A percentile compares a stretch with the other conserved stretches of the same genome.
phyloP scores from a whole-genome alignment of 2,113 vertebrate species.

The Mohoua ochrocephala region DNA sequence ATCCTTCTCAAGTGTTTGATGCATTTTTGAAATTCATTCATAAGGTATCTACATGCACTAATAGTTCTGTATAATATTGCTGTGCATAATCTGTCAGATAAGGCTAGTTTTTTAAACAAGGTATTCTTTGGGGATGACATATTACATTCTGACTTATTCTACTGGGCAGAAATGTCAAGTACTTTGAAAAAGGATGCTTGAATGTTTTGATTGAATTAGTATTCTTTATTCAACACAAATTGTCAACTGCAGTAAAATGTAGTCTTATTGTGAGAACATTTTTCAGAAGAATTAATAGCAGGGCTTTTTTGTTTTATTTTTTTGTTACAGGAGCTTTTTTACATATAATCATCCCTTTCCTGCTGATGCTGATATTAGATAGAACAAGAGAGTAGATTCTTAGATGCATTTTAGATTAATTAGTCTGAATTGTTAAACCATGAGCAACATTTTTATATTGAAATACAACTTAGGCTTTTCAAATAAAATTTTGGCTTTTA shows the following conservation, averaged over 20 bases:
- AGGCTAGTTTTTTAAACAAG: conserved; percentile 77
- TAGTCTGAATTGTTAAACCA: neutral
- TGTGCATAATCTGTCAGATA: conserved; percentile 90
- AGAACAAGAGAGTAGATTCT: neutral
- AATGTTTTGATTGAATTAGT: conserved; percentile 69
- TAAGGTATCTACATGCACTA: conserved; percentile 93
- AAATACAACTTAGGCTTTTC: neutral
- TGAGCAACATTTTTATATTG: neutral
- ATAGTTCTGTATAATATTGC: conserved; percentile 90
- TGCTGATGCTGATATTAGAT: neutral
- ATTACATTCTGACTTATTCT: conserved; percentile 78
- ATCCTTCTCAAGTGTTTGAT: conserved; percentile 92
- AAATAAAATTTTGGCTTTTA: neutral
- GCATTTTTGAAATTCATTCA: conserved; percentile 93
- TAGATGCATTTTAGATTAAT: neutral
- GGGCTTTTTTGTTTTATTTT: neutral
- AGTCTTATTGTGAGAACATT: conserved; percentile 6
- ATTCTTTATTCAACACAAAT: conserved; percentile 47
- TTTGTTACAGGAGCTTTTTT: neutral
- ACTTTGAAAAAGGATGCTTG: conserved; percentile 62
- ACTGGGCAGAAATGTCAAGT: conserved; percentile 82
- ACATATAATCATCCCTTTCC: neutral
- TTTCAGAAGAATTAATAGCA: conserved; percentile 29
- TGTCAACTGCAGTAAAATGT: conserved; percentile 21
- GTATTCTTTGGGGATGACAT: conserved; percentile 78